Conservation (phyloP, 2,797 vertebrate genomes). For the Onychomys arenicola region DNA sequence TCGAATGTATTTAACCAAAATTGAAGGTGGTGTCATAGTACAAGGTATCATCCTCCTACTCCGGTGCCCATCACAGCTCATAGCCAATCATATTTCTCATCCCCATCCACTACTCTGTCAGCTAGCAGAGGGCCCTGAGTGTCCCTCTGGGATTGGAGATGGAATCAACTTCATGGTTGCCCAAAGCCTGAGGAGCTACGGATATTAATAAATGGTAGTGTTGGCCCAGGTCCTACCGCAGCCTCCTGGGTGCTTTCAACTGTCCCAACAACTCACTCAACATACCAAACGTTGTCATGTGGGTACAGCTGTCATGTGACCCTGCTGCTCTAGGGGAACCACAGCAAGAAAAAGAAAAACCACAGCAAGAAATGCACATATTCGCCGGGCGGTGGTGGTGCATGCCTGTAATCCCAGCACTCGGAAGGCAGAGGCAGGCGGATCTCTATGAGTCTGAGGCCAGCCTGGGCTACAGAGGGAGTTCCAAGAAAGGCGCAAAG, state of each 20-base stretch:
- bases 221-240: no score
- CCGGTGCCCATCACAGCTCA: background rate
- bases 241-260: background rate
- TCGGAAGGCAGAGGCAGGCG: no score
- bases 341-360: background rate
- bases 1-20: background rate
- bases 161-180: no score
- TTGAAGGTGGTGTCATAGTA: background rate
- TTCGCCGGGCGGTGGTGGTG: no score
- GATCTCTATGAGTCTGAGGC: no score
- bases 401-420: no score
- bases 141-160: background rate
- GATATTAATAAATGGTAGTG: no score
- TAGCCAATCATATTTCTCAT: background rate
- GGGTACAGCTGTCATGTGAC: background rate
- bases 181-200: background rate
- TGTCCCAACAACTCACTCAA: no score
- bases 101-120: no score
- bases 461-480: no score
- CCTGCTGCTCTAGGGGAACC: background rate
- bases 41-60: background rate
- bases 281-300: background rate
- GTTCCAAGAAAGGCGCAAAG: no score
- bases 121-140: background rate
- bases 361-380: background rate